Conservation (phyloP, 2,888 invertebrate species). For the Brenthis ino region DNA sequence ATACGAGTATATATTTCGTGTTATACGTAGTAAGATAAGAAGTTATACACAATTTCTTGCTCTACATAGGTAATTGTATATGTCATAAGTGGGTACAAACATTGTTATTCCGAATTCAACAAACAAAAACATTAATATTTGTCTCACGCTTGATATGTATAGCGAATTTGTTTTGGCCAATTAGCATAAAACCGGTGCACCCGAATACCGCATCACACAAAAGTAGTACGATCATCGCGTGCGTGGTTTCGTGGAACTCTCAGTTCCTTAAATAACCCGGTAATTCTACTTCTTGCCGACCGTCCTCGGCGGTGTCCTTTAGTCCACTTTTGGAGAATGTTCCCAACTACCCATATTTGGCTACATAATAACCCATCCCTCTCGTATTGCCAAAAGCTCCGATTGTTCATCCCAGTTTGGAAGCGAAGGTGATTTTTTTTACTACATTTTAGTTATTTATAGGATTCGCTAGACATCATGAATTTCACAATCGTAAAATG, state of each 20-base stretch:
- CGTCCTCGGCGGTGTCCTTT: slow-evolving; percentile 79
- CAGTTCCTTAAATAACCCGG: slow-evolving; percentile 69
- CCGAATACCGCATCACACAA: slow-evolving; percentile 58
- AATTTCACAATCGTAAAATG: slow-evolving; percentile 4
- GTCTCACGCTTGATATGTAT: slow-evolving; percentile 3
- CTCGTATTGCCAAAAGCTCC: slow-evolving; percentile 57
- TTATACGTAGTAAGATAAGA: not conserved
- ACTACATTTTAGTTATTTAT: slow-evolving; percentile 36
- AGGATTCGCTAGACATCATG: slow-evolving; percentile 6
- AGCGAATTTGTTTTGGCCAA: slow-evolving; percentile 49
- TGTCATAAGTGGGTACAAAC: not conserved
- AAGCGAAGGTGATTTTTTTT: slow-evolving; percentile 59
- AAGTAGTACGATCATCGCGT: slow-evolving; percentile 66
- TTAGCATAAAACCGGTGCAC: slow-evolving; percentile 54
- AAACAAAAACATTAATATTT: slow-evolving; percentile 3
- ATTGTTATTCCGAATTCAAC: not conserved
- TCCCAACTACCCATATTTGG: slow-evolving; percentile 68
- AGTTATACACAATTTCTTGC: not conserved
- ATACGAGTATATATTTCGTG: not conserved
- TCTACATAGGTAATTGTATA: no score
- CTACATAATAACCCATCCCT: slow-evolving; percentile 68
- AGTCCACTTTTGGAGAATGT: slow-evolving; percentile 62
- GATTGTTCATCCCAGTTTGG: slow-evolving; percentile 79
- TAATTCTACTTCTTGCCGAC: slow-evolving; percentile 61
- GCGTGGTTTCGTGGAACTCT: slow-evolving; percentile 70